Evolutionary conservation across 2,888 invertebrate genomes (phyloP).

Genomic region (Apamea anceps): DNA sequence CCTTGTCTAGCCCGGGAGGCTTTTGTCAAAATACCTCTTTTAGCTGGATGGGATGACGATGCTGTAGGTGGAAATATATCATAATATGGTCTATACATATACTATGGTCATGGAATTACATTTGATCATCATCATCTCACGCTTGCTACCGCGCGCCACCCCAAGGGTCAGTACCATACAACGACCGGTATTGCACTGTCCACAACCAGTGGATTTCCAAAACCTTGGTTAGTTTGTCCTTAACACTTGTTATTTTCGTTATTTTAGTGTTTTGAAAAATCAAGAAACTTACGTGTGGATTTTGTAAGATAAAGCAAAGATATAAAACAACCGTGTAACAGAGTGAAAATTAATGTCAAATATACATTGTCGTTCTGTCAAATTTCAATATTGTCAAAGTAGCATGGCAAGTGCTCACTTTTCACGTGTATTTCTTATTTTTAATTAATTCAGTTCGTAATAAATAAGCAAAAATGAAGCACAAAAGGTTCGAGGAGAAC

Average conservation of each 20-base stretch:
- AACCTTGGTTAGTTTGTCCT: neutral
- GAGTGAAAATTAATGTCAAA: neutral
- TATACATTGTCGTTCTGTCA: neutral
- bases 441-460: slow-evolving; percentile 27
- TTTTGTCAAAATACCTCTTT: neutral
- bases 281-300: neutral
- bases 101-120: too few species aligned
- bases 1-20: too few species aligned
- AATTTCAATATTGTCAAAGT: slow-evolving; percentile 55
- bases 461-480: slow-evolving; percentile 83
- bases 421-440: slow-evolving; percentile 75
- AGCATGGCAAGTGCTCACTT: slow-evolving; percentile 48
- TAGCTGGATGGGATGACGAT: neutral
- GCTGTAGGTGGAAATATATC: neutral
- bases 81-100: too few species aligned
- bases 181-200: neutral
- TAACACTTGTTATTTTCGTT: neutral
- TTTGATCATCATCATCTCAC: neutral
- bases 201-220: neutral
- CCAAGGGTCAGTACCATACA: neutral
- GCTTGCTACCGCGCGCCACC: too few species aligned
- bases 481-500: slow-evolving; percentile 88
- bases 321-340: neutral
- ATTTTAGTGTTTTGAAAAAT: neutral
- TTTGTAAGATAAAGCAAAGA: neutral